These are phyloP conservation scores for Erynnis tages DNA, from an alignment of 2,888 invertebrate species.

Conservation along the genomic window DNA sequence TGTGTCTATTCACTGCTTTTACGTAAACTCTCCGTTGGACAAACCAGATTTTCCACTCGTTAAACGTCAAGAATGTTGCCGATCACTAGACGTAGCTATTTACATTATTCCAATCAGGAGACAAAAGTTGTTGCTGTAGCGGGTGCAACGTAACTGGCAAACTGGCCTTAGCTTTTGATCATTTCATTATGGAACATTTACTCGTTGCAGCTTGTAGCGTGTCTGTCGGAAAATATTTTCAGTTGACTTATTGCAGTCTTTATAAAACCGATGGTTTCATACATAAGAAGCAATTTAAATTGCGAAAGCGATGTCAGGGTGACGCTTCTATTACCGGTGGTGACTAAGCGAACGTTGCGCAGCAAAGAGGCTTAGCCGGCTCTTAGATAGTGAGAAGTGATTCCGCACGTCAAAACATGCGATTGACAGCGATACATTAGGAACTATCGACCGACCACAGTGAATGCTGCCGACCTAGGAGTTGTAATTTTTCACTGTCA, in stretches of 20 bases:
- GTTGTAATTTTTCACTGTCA: conserved; percentile 78
- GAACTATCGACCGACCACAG: conserved; percentile 70
- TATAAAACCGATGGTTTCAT: conserved; percentile 33
- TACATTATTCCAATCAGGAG: conserved; percentile 32
- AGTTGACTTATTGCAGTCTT: neutral
- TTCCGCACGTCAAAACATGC: conserved; percentile 71
- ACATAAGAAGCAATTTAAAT: conserved; percentile 48
- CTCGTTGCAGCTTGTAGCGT: conserved; percentile 1
- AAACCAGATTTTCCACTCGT: conserved; percentile 47
- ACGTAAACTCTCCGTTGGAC: conserved; percentile 47
- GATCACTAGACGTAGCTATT: conserved; percentile 35
- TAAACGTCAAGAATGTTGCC: conserved; percentile 45
- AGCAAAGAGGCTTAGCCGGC: conserved; percentile 41
- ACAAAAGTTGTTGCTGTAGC: conserved; percentile 25
- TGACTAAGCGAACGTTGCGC: conserved; percentile 59
- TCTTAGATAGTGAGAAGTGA: conserved; percentile 62
- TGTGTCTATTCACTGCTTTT: conserved; percentile 59
- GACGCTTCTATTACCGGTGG: conserved; percentile 55
- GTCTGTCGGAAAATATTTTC: conserved; percentile 3
- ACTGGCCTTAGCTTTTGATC: conserved; percentile 8
- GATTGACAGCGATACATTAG: conserved; percentile 78
- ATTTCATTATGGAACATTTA: conserved; percentile 19
- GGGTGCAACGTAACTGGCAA: conserved; percentile 12
- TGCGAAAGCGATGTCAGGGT: conserved; percentile 47
- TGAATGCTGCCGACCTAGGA: conserved; percentile 55